phyloP scores from a whole-genome alignment of 2,888 invertebrate species.

The Cistogaster globosa region DNA sequence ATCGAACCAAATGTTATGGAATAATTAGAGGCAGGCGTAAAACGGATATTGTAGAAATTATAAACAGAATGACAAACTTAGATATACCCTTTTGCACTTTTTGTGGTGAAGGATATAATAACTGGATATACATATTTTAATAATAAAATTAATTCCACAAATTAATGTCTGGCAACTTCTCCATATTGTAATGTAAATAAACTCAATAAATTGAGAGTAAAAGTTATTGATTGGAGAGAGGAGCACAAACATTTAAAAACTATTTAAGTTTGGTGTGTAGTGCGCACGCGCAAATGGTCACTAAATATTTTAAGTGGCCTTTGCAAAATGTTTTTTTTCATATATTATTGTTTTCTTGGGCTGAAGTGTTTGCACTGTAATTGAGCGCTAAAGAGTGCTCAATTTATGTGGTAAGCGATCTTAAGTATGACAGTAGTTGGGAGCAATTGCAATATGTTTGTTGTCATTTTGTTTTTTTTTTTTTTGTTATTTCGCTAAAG shows the following conservation, averaged over 20 bases:
- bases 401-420: conserved; percentile 38
- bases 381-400: conserved; percentile 54
- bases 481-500: conserved; percentile 4
- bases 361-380: conserved; percentile 54
- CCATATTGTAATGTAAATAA: conserved; percentile 1
- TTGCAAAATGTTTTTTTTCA: background rate
- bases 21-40: no score
- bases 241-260: conserved; percentile 16
- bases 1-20: no score
- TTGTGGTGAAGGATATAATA: no score
- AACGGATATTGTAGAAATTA: no score
- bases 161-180: background rate
- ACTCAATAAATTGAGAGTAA: conserved; percentile 54
- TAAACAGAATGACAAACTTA: no score
- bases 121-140: no score
- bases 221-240: conserved; percentile 43
- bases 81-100: no score
- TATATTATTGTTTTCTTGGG: conserved; percentile 33
- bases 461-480: conserved; percentile 38
- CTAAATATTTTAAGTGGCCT: conserved; percentile 63
- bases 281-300: conserved; percentile 66
- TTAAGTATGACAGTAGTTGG: conserved; percentile 47
- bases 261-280: conserved; percentile 14
- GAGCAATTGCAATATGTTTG: conserved; percentile 58
- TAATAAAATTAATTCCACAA: no score